phyloP scores from a whole-genome alignment of 2,888 invertebrate species.

The Adineta ricciae region DNA sequence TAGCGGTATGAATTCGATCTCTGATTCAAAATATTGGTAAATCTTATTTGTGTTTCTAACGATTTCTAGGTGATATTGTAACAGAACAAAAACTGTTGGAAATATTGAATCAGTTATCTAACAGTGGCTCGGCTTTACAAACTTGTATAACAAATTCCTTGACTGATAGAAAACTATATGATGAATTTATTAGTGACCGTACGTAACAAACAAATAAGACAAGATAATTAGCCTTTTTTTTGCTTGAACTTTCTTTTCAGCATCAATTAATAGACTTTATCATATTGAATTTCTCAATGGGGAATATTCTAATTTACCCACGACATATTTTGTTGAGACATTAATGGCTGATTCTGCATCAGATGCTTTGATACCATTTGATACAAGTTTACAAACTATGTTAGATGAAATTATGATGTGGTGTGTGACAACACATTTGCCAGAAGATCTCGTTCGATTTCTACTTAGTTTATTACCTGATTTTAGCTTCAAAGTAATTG shows the following conservation, averaged over 20 bases:
- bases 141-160: not conserved
- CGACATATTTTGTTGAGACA: not conserved
- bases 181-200: not conserved
- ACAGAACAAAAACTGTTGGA: not conserved
- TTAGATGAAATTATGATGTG: constrained; percentile 88
- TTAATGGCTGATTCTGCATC: not conserved
- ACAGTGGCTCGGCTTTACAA: not conserved
- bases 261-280: not conserved
- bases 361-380: constrained; percentile 23
- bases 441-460: constrained; percentile 86
- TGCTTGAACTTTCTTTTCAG: not conserved
- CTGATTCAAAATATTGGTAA: too few relatives aligned
- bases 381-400: constrained; percentile 36
- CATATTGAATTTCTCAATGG: not conserved
- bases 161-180: not conserved
- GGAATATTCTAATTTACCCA: not conserved
- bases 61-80: not conserved
- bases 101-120: not conserved
- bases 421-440: constrained; percentile 93
- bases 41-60: too few relatives aligned
- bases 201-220: not conserved
- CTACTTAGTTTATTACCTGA: constrained; percentile 87
- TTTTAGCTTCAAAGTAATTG: constrained; percentile 72
- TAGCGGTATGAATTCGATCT: not conserved
- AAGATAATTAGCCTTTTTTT: not conserved